Evolutionary conservation across 2,113 vertebrate species (phyloP).

Genomic region (Aptenodytes forsteri): DNA sequence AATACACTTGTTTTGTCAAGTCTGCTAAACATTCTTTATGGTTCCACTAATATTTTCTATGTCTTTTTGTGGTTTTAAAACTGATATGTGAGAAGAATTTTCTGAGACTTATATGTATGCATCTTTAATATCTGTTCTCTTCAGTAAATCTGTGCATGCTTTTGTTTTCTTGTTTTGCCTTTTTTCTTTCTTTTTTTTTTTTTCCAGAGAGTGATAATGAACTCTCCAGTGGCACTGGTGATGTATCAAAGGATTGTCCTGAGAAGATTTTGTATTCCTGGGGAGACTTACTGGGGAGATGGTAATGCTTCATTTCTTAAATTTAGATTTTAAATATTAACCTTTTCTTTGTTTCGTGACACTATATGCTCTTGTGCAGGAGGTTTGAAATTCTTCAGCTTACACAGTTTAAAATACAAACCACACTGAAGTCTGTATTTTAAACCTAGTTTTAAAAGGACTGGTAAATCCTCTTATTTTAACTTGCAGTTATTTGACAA

Average conservation of each 20-base stretch:
- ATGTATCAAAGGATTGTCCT: slow-evolving; percentile 97
- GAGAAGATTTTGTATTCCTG: slow-evolving; percentile 98
- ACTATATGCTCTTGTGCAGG: neutral
- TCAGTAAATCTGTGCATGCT: neutral
- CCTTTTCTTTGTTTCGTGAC: neutral
- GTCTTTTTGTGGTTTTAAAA: neutral
- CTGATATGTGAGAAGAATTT: neutral
- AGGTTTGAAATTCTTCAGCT: neutral
- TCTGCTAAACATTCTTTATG: neutral
- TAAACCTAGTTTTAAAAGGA: neutral
- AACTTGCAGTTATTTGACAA: neutral
- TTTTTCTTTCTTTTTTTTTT: neutral
- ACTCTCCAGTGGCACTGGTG: slow-evolving; percentile 95
- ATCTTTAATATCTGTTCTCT: neutral
- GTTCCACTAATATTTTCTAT: neutral
- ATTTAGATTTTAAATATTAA: neutral
- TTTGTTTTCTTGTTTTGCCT: neutral
- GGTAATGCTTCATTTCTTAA: slow-evolving; percentile 78
- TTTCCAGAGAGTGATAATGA: slow-evolving; percentile 94
- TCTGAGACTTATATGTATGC: neutral
- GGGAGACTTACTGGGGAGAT: slow-evolving; percentile 93
- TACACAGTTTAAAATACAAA: neutral
- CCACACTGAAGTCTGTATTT: neutral
- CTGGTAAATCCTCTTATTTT: neutral
- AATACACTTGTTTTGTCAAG: neutral